Evolutionary conservation across 2,888 invertebrate genomes (phyloP).

Genomic region (Temnothorax unifasciatus): DNA sequence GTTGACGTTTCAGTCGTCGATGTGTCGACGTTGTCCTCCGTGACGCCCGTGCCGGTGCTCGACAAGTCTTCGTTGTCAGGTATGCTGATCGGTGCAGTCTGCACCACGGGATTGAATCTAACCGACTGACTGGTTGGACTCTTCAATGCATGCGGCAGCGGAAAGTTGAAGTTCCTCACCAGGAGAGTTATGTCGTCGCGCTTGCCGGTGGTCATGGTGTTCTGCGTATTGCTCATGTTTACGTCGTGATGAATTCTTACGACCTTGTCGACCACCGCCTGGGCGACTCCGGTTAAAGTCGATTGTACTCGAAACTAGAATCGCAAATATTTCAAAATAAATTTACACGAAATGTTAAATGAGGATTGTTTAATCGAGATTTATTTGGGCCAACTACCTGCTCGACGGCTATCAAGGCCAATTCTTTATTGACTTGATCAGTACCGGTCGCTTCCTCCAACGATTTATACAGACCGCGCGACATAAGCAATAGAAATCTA

Average conservation of each 20-base stretch:
- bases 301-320: constrained; percentile 92
- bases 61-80: constrained; percentile 74
- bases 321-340: neutral
- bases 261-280: constrained; percentile 94
- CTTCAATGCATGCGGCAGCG: constrained; percentile 89
- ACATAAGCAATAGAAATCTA: constrained; percentile 94
- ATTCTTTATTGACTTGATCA: constrained; percentile 93
- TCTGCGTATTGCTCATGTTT: constrained; percentile 88
- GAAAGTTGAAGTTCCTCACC: constrained; percentile 94
- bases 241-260: constrained; percentile 94
- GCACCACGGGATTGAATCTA: constrained; percentile 89
- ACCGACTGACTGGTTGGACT: constrained; percentile 88
- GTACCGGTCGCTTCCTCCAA: constrained; percentile 93
- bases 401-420: constrained; percentile 93
- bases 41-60: constrained; percentile 72
- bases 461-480: constrained; percentile 94
- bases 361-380: neutral
- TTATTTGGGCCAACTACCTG: constrained; percentile 86
- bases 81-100: constrained; percentile 83
- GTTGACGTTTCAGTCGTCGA: constrained; percentile 85
- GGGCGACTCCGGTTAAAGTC: constrained; percentile 93
- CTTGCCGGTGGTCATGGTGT: constrained; percentile 87
- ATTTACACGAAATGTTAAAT: neutral
- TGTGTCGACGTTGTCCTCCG: constrained; percentile 80
- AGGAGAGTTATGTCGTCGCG: constrained; percentile 95